Evolutionary conservation across 1,140 invertebrate genomes (phyloP).

Genomic region (Drosophila arawakana): DNA sequence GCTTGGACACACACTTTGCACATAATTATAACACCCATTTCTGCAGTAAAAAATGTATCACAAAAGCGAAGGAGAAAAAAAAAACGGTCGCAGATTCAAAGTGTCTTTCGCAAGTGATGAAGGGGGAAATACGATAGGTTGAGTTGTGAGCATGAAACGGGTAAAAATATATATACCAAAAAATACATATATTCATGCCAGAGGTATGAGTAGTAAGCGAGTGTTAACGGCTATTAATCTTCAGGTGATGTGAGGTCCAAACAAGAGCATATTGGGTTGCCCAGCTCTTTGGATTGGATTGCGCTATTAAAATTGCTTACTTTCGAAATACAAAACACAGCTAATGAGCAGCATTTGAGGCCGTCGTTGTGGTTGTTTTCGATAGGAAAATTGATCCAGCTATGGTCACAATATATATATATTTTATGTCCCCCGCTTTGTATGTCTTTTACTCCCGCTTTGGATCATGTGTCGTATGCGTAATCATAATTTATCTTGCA

Average conservation of each 20-base stretch:
- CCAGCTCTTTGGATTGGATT: constrained; percentile 49
- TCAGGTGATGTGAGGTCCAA: constrained; percentile 33
- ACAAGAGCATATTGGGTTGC: constrained; percentile 17
- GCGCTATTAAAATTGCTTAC: constrained; percentile 56
- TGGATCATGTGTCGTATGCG: constrained; percentile 58
- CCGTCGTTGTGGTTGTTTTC: constrained; percentile 46
- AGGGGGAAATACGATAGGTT: constrained; percentile 20
- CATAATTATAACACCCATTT: background rate
- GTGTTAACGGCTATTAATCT: constrained; percentile 67
- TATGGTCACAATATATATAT: constrained; percentile 13
- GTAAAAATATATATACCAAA: background rate
- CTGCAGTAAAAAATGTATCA: background rate
- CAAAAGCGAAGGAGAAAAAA: background rate
- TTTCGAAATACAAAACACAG: constrained; percentile 64
- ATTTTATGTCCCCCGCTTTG: background rate
- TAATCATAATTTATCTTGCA: constrained; percentile 14
- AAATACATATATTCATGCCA: background rate
- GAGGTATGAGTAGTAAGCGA: constrained; percentile 17
- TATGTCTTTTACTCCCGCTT: background rate
- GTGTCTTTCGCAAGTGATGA: constrained; percentile 45
- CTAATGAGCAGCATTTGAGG: constrained; percentile 74
- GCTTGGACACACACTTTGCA: background rate
- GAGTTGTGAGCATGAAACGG: constrained; percentile 2
- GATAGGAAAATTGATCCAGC: constrained; percentile 62
- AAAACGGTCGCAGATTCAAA: constrained; percentile 45